phyloP scores from a whole-genome alignment of 1,140 invertebrate species.

The Campodea augens region DNA sequence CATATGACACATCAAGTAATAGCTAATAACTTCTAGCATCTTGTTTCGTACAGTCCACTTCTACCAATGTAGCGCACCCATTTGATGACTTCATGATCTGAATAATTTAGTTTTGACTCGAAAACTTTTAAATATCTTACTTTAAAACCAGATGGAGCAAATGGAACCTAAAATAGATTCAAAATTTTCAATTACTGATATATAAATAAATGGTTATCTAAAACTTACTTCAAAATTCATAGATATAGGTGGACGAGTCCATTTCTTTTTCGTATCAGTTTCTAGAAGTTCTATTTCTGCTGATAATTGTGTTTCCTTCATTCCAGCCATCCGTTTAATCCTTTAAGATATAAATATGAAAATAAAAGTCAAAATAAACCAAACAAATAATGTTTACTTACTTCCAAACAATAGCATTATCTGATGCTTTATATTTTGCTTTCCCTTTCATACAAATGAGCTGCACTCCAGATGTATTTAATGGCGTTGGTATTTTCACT shows the following conservation, averaged over 20 bases:
- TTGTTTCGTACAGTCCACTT: slow-evolving; percentile 95
- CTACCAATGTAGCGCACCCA: slow-evolving; percentile 99
- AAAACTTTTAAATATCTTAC: slow-evolving; percentile 99
- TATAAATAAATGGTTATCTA: slow-evolving; percentile 31
- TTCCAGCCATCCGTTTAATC: slow-evolving; percentile 98
- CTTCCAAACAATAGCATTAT: slow-evolving; percentile 99
- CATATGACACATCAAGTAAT: too few species aligned
- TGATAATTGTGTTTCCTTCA: slow-evolving; percentile 99
- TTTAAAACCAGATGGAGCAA: slow-evolving; percentile 96
- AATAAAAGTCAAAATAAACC: slow-evolving; percentile 7
- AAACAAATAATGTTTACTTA: slow-evolving; percentile 29
- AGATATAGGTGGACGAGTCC: slow-evolving; percentile 99
- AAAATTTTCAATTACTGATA: slow-evolving; percentile 8
- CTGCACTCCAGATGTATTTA: slow-evolving; percentile 97
- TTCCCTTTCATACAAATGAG: slow-evolving; percentile 98
- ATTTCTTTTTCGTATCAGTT: slow-evolving; percentile 98
- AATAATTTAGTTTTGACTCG: slow-evolving; percentile 98
- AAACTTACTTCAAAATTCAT: slow-evolving; percentile 95
- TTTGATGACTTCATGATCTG: slow-evolving; percentile 99
- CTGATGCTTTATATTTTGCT: slow-evolving; percentile 98
- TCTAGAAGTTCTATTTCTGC: slow-evolving; percentile 98
- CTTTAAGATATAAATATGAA: too few species aligned
- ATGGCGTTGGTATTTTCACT: slow-evolving; percentile 93
- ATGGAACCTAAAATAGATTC: slow-evolving; percentile 39
- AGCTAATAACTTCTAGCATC: slow-evolving; percentile 74